Evolutionary conservation across 2,113 vertebrate genomes (phyloP), one percentile per base, ranked within the genome.

Genomic region (Rhagologus leucostigma): DNA sequence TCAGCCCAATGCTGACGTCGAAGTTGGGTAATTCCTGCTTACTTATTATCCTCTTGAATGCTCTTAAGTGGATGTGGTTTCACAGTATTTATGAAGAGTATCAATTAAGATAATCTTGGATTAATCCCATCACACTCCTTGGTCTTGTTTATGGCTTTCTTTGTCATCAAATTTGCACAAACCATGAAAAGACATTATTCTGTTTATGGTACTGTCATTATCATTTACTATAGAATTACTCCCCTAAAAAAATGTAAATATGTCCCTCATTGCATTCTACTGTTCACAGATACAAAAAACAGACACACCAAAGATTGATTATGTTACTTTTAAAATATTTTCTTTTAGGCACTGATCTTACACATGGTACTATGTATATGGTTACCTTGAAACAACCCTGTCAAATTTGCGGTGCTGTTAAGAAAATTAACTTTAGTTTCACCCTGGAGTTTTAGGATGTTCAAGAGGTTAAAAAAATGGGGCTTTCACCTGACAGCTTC

Each of bases 31-130:
- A 91, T 93, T 96, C 78, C 83, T 93, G 42, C 62, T 86, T 96
- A 70, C 77, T 96, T 76, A 87, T 97, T 97, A 95, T 76, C 69
- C 68, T 75, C 80, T 83, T 84, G 81, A 94, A 95, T 82, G 75
- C 37, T 95, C 82, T 94, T 93, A 90, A 93, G 84, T 68, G 84
- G 92, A 89, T 91, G 60, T 94, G 67, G 73, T 95, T 96, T 96
- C 90, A 83, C 89, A 93, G 69, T 89, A 85, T 35, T 94, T 84
- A 73, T 13, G 37, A 67, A 71, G 65, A 87, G 69, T 78, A 94
- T 96, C 94, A 97, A 96, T 94, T 93, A 95, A 95, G 47, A 89
- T 93, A 96, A 97, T 95, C 89, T 95, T 80, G 59, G 73, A 93
- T 95, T 96, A 96, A 96, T 97, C 76, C 52, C 84, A 77, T 96